A percentile compares a stretch with the other conserved stretches of the same genome.
Conservation (phyloP, 2,113 vertebrate species). For the Falcunculus frontatus region DNA sequence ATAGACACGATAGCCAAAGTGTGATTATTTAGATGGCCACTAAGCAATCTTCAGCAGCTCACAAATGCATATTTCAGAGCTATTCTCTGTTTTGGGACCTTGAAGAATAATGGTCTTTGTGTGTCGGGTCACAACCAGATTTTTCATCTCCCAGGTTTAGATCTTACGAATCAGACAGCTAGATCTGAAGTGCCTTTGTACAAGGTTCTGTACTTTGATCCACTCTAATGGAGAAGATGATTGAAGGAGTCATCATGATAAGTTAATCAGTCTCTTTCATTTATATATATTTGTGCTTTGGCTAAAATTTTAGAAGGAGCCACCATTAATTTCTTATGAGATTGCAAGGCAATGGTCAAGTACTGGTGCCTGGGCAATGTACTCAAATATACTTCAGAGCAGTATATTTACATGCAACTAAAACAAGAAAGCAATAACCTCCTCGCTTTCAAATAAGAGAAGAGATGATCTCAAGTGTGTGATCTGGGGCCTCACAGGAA, state of each 20-base stretch:
- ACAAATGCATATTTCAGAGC: background rate
- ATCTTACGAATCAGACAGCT: background rate
- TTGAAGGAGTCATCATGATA: background rate
- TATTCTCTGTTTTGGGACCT: background rate
- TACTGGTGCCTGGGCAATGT: background rate
- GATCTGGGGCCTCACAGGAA: background rate
- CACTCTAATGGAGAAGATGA: background rate
- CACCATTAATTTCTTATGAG: background rate
- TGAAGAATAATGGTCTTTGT: background rate
- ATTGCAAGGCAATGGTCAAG: background rate
- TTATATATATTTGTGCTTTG: background rate
- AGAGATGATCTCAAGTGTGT: background rate
- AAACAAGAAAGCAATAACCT: background rate
- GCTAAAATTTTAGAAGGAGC: background rate
- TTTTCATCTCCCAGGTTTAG: background rate
- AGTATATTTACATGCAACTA: background rate
- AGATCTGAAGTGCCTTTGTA: background rate
- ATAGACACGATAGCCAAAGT: background rate
- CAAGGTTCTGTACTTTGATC: background rate
- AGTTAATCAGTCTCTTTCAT: background rate
- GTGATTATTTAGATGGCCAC: background rate
- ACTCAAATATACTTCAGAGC: background rate
- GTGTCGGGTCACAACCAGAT: background rate
- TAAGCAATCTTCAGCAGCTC: background rate
- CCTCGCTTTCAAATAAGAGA: background rate